A percentile compares a stretch with the other conserved stretches of the same genome.
Conservation (phyloP, 2,797 vertebrate genomes). For the Dermochelys coriacea region DNA sequence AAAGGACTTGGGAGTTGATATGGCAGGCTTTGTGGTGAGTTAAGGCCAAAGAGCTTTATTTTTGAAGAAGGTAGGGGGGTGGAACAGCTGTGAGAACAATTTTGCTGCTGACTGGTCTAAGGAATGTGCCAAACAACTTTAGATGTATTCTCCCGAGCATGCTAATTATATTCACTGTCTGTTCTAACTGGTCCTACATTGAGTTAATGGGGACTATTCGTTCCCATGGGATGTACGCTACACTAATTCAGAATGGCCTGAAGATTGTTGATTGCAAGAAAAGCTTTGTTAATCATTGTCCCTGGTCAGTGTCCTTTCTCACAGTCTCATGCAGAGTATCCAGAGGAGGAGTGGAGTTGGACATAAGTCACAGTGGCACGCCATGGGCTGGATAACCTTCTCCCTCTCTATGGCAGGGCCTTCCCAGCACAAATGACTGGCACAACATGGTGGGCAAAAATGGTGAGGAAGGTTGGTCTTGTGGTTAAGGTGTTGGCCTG, state of each 20-base stretch:
- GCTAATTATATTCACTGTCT: constrained; percentile 71
- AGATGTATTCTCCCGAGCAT: constrained; percentile 68
- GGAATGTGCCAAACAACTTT: constrained; percentile 71
- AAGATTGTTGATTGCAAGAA: constrained; percentile 30
- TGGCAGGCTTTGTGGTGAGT: constrained; percentile 49
- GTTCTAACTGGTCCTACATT: constrained; percentile 63
- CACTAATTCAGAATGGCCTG: constrained; percentile 42
- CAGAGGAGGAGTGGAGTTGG: neutral
- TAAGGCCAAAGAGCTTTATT: constrained; percentile 57
- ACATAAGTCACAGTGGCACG: neutral
- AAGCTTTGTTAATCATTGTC: constrained; percentile 65
- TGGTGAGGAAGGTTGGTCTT: neutral
- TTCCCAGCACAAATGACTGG: neutral
- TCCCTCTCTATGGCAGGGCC: neutral
- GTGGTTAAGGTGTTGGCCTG: neutral
- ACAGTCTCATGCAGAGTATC: neutral
- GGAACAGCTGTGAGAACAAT: constrained; percentile 62
- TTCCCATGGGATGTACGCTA: constrained; percentile 67
- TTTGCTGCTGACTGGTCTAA: constrained; percentile 67
- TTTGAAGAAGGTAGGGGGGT: neutral
- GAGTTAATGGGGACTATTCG: constrained; percentile 65
- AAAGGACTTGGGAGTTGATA: neutral
- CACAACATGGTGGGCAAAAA: neutral
- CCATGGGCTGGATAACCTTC: neutral
- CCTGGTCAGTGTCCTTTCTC: constrained; percentile 19